Evolutionary conservation across 2,888 invertebrate genomes (phyloP).

Genomic region (Escarpia spicata): DNA sequence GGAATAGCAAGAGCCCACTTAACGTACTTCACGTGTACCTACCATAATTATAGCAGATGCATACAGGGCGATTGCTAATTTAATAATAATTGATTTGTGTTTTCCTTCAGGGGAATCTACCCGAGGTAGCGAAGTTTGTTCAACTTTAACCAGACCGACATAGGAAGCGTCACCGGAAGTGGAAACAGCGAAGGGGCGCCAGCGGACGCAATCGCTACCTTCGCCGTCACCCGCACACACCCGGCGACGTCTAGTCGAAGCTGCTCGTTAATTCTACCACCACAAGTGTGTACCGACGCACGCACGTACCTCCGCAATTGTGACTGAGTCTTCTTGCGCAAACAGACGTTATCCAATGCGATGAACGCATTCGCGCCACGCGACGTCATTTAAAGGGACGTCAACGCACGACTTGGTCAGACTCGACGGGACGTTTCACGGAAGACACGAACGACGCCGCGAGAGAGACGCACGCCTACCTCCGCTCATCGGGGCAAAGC

Average conservation of each 20-base stretch:
- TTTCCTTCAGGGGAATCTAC: neutral
- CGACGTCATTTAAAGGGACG: neutral
- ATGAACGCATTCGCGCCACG: neutral
- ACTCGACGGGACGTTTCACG: neutral
- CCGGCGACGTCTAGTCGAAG: neutral
- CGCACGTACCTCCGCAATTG: neutral
- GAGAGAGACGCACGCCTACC: neutral
- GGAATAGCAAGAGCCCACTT: too few species aligned
- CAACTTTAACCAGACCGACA: neutral
- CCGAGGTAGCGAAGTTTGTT: neutral
- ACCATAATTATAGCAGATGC: neutral
- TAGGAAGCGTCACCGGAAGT: neutral
- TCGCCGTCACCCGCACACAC: neutral
- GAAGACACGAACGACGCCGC: neutral
- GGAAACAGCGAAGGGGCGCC: neutral
- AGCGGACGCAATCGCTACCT: neutral
- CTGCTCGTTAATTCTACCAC: neutral
- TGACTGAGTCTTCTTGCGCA: neutral
- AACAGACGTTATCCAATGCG: constrained; percentile 5
- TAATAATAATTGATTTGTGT: neutral
- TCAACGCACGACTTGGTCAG: neutral
- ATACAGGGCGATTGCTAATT: neutral
- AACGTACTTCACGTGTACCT: neutral
- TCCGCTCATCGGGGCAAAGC: neutral
- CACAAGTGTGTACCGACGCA: neutral